These are phyloP conservation scores for Ariopsis seemanni DNA, from an alignment of 2,113 vertebrate genomes.

Conservation along the genomic window DNA sequence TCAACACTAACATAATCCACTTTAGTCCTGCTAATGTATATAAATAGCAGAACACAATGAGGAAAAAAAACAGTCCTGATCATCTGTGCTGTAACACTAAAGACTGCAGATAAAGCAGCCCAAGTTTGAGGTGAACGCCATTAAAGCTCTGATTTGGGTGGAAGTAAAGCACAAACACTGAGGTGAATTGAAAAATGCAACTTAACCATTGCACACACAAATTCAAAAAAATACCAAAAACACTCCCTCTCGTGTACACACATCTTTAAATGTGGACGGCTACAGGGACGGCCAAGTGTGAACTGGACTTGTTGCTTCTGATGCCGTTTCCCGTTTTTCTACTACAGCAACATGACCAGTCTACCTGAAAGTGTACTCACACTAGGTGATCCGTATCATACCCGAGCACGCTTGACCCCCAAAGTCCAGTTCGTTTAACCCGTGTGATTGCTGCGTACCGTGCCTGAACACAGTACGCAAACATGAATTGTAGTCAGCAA, in stretches of 20 bases:
- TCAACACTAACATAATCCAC: not conserved
- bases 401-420: too few species aligned
- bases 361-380: too few species aligned
- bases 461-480: too few species aligned
- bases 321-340: not conserved
- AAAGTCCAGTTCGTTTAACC: too few species aligned
- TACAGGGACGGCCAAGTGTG: not conserved
- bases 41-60: not conserved
- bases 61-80: not conserved
- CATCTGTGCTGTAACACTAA: not conserved
- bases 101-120: conserved; percentile 25
- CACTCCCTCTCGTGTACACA: not conserved
- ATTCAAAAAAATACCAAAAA: not conserved
- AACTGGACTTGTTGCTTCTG: not conserved
- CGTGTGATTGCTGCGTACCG: too few species aligned
- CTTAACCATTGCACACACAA: not conserved
- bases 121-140: conserved; percentile 29
- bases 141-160: not conserved
- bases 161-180: conserved; percentile 29
- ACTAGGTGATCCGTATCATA: too few species aligned
- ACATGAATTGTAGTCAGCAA: too few species aligned
- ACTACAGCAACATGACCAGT: too few species aligned
- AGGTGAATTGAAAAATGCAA: conserved; percentile 24
- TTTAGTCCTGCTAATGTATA: not conserved
- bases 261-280: not conserved